Base-by-base conservation (phyloP, 2,113 vertebrate species). In the Oryzias curvinotus region DNA sequence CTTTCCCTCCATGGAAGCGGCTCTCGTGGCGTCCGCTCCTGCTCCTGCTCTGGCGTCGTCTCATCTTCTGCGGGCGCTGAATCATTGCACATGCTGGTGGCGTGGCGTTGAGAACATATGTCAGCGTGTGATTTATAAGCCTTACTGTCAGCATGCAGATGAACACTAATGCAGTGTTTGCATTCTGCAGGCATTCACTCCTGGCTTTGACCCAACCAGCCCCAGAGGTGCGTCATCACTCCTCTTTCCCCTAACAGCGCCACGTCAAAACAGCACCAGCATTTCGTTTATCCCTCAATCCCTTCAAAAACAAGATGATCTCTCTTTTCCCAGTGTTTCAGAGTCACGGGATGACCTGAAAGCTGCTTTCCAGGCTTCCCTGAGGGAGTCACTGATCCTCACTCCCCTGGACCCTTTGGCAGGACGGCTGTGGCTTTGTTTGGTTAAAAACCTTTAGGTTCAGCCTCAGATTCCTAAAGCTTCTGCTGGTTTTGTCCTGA, bases 111-210 rank as follows among this genome's bases (percentile, higher is more conserved):
- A 42, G 12, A 48, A 16, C 14, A 28, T 57, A 18, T 70, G 65
- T 75, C 85, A 41, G 13, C 3, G 54, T 28, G 4, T 83, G 75
- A 86, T 81, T 83, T 69, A 83, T 86, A 42, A 74, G 62, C 19
- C 1, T 66, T 49, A 0, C 51, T 1, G 41, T 28, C 15, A 14
- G 57, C 47, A 18, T 71, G 73, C 75, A 64, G 65, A 61, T 53
- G 57, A 69, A 54, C 59, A 6, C 62, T 18, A 46, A 12, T 30
- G 1, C 0, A 49, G 7, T 64, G 75, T 75, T 77, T 59, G 51
- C 64, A 69, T 79, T 64, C 75, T 65, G 56, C 17, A 13, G 50
- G 48, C 23, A 14, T 43, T 3, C 21, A 0, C 25, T 16, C 21
- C 45, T 2, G 15, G 14, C 52, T 74, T 17, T 63, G 73, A 80